Evolutionary conservation across 2,797 vertebrate genomes (phyloP).

Genomic region (Coregonus sp.): DNA sequence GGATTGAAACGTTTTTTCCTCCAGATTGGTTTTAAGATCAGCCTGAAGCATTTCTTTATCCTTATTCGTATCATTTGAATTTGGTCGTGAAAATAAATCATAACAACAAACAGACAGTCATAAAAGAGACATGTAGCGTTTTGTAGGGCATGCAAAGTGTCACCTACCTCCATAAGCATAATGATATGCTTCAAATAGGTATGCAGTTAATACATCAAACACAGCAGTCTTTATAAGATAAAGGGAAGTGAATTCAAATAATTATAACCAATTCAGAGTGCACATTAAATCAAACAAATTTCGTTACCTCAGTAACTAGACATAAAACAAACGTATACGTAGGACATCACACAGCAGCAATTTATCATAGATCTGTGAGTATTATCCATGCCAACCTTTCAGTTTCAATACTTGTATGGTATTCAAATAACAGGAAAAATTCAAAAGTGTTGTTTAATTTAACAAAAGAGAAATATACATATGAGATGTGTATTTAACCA

Average conservation of each 20-base stretch:
- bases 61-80: constrained; percentile 23
- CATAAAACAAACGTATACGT: constrained; percentile 50
- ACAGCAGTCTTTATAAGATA: constrained; percentile 71
- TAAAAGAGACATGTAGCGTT: constrained; percentile 15
- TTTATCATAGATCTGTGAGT: constrained; percentile 63
- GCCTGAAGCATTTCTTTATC: constrained; percentile 14
- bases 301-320: constrained; percentile 49
- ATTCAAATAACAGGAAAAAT: constrained; percentile 68
- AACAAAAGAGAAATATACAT: constrained; percentile 69
- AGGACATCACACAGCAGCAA: constrained; percentile 72
- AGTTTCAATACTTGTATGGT: constrained; percentile 84
- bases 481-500: constrained; percentile 72
- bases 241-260: constrained; percentile 65
- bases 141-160: constrained; percentile 68
- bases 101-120: constrained; percentile 40
- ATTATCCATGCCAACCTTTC: constrained; percentile 69
- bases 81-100: constrained; percentile 28
- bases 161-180: constrained; percentile 42
- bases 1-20: constrained; percentile 20
- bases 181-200: constrained; percentile 31
- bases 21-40: constrained; percentile 13
- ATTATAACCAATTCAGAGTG: constrained; percentile 71
- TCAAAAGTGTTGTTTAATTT: constrained; percentile 64
- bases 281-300: constrained; percentile 64
- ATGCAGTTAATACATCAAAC: constrained; percentile 57